Base-by-base conservation (phyloP, 2,888 invertebrate species). In the Platerodrilus igneus region DNA sequence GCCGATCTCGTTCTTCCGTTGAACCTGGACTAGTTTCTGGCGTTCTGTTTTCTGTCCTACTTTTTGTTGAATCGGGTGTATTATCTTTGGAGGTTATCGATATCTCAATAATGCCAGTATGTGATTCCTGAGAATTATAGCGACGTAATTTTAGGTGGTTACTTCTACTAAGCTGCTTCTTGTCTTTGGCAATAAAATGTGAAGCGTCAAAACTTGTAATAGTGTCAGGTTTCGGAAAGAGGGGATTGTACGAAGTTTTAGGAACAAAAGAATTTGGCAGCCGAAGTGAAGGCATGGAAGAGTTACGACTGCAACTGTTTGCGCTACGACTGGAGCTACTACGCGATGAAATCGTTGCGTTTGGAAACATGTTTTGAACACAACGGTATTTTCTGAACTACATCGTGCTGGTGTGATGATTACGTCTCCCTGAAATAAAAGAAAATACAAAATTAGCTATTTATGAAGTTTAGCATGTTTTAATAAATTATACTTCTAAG, bases 51-150 rank as follows among this genome's bases (percentile, higher is more conserved):
- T 47, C 50, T 10, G 47, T 45, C 8, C 56, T 51, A 39, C 57
- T 61, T 36, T 57, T 59, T 13, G 60, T 60, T 30, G 62, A 64
- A 16, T 64, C 60, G 8, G 64, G 58, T 11, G 59, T 62, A 16
- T 53, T 56, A 10, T 56, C 53, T 27, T 55, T 62, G 4, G 70
- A 67, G 66, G 73, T 67, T 59, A 69, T 68, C 58, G 54, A 53
- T 25, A 52, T 47, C 23, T 73, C 74, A 42, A 52, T 52, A 26
- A 73, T 72, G 67, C 73, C 38, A 68, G 57, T 48, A 69, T 59
- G 3, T 15, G 64, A 62, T 37, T 67, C 66, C 43, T 76, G 75
- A 9, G 75, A 67, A 37, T 65, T 63, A 49, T 64, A 67, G 19
- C 66, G 50, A 21, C 65, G 50, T 33, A 66, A 49, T 16, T 60